These are phyloP conservation scores for Crocuta crocuta DNA, from an alignment of 2,113 vertebrate species.

Conservation along the genomic window DNA sequence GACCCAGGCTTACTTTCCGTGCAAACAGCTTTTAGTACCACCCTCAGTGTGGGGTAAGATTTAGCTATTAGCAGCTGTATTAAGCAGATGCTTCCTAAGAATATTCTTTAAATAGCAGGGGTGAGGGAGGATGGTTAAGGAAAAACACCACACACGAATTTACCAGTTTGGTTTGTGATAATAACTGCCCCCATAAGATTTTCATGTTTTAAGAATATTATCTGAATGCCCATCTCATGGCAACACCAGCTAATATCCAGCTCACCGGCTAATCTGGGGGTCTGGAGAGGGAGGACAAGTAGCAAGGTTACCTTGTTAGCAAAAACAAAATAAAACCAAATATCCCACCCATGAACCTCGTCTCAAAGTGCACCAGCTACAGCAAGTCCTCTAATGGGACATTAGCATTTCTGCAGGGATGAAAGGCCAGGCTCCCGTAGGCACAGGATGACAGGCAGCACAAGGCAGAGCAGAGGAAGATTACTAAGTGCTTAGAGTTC, in stretches of 20 bases:
- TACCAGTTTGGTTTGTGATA: constrained; percentile 36
- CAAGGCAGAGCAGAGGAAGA: neutral
- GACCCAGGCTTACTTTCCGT: constrained; percentile 29
- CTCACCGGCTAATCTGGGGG: neutral
- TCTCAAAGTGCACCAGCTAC: neutral
- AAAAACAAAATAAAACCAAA: neutral
- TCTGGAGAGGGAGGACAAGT: neutral
- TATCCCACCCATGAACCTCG: neutral
- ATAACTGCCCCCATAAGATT: neutral
- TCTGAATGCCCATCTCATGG: neutral
- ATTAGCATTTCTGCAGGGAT: neutral
- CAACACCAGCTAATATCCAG: neutral
- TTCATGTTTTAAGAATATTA: neutral
- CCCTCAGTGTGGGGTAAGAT: neutral
- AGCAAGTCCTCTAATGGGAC: neutral
- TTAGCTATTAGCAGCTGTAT: constrained; percentile 15
- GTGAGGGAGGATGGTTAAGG: neutral
- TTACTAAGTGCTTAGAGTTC: neutral
- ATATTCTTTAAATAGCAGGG: constrained; percentile 45
- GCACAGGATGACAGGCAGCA: neutral
- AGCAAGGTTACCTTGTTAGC: constrained; percentile 9
- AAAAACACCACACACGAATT: neutral
- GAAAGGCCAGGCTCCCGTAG: neutral
- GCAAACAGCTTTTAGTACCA: neutral
- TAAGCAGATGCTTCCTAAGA: constrained; percentile 56